Conservation (phyloP, 1,140 invertebrate genomes). For the Venturia canescens region DNA sequence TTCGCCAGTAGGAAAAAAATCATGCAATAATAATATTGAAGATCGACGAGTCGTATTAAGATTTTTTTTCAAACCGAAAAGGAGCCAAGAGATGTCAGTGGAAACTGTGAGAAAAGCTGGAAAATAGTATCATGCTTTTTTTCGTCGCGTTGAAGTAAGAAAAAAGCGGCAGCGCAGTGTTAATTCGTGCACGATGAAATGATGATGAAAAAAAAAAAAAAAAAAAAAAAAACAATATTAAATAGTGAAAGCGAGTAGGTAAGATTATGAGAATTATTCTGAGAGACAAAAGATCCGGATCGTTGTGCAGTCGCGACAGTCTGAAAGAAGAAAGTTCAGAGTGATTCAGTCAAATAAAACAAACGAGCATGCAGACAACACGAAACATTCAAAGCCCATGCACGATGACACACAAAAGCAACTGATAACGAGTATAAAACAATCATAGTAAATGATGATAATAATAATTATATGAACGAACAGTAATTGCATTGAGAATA, state of each 20-base stretch:
- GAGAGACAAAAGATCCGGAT: neutral
- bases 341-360: conserved; percentile 48
- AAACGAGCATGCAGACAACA: conserved; percentile 64
- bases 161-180: neutral
- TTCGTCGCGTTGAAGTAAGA: neutral
- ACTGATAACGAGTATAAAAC: conserved; percentile 38
- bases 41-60: neutral
- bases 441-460: conserved; percentile 48
- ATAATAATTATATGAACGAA: conserved; percentile 49
- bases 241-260: conserved; percentile 8
- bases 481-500: conserved; percentile 27
- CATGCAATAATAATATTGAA: neutral
- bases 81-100: neutral
- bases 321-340: conserved; percentile 31
- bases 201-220: conserved; percentile 3
- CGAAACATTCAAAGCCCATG: conserved; percentile 64
- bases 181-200: conserved; percentile 23
- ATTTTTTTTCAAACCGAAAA: neutral
- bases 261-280: conserved; percentile 10
- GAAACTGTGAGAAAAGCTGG: neutral
- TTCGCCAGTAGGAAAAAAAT: neutral
- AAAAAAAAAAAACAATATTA: conserved; percentile 22
- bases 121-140: conserved; percentile 25
- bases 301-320: neutral
- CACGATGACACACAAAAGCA: conserved; percentile 50